Evolutionary conservation across 2,888 invertebrate genomes (phyloP).

Genomic region (Rhagium mordax): DNA sequence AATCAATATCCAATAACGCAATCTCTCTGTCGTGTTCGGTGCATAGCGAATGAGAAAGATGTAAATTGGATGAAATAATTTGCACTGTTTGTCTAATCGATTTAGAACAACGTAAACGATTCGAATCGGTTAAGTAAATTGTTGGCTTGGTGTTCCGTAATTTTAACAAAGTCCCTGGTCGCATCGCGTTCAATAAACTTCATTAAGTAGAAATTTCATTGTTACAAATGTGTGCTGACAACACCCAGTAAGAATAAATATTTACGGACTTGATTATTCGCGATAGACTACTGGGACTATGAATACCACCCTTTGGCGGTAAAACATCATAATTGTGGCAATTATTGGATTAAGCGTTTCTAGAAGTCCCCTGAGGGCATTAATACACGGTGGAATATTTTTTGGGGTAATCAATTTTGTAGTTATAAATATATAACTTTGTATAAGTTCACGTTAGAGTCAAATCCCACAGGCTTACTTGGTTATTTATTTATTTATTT

Average conservation of each 20-base stretch:
- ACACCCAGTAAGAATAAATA: slow-evolving; percentile 47
- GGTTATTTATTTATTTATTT: no score
- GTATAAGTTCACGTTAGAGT: no score
- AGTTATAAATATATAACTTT: no score
- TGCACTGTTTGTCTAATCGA: slow-evolving; percentile 42
- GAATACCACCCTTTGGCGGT: background rate
- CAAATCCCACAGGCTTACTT: no score
- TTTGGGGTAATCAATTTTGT: no score
- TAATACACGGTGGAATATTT: background rate
- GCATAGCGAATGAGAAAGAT: slow-evolving; percentile 22
- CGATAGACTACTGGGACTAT: slow-evolving; percentile 18
- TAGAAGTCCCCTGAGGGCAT: background rate
- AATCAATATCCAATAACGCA: slow-evolving; percentile 24
- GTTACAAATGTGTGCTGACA: slow-evolving; percentile 45
- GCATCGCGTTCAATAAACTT: slow-evolving; percentile 47
- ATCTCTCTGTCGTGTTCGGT: slow-evolving; percentile 3
- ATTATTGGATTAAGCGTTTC: background rate
- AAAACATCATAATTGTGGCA: slow-evolving; percentile 11
- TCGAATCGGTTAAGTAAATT: slow-evolving; percentile 41
- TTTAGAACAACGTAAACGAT: slow-evolving; percentile 41
- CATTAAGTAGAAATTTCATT: slow-evolving; percentile 46
- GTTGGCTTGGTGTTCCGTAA: slow-evolving; percentile 43
- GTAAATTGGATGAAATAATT: slow-evolving; percentile 39
- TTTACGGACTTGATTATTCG: slow-evolving; percentile 47
- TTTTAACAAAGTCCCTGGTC: slow-evolving; percentile 45